Percentiles rank a stretch among this genome's conserved stretches.
Conservation (phyloP, 2,888 invertebrate genomes). For the Sepiola atlantica region DNA sequence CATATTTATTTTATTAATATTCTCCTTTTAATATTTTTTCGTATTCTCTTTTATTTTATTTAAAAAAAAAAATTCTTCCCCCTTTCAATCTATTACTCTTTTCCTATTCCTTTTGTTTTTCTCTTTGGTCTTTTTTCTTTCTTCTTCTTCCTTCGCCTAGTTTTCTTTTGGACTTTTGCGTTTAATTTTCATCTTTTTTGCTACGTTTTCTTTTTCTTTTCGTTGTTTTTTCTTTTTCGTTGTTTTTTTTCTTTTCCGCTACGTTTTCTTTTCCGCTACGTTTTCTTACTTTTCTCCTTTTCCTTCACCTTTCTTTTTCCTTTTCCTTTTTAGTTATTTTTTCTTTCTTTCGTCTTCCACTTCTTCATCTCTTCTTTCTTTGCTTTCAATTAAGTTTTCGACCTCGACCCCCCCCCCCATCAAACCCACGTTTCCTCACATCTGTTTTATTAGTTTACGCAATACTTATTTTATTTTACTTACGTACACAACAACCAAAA, state of each 20-base stretch:
- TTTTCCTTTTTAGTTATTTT: not conserved
- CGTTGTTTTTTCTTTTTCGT: not conserved
- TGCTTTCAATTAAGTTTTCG: not conserved
- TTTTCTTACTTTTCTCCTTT: not conserved
- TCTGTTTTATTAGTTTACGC: not conserved
- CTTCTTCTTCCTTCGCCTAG: not conserved
- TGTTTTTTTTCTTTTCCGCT: not conserved
- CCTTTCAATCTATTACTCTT: not conserved
- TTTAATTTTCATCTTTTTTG: not conserved
- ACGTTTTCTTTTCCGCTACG: not conserved
- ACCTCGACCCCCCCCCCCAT: not conserved
- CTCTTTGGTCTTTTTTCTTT: not conserved
- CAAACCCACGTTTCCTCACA: not conserved
- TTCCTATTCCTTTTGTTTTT: not conserved
- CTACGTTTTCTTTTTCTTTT: not conserved
- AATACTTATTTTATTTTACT: not conserved
- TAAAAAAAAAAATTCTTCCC: too few relatives aligned
- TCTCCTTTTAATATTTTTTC: not conserved
- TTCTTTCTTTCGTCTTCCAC: not conserved
- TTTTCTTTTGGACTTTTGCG: not conserved
- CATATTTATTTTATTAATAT: not conserved
- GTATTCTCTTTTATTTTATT: not conserved
- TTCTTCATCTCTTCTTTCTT: not conserved
- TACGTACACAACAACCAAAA: too few relatives aligned
- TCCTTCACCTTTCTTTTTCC: not conserved